Evolutionary conservation across 2,113 vertebrate species (phyloP), one percentile per base, ranked within the genome.

Genomic region (Grammomys surdaster): DNA sequence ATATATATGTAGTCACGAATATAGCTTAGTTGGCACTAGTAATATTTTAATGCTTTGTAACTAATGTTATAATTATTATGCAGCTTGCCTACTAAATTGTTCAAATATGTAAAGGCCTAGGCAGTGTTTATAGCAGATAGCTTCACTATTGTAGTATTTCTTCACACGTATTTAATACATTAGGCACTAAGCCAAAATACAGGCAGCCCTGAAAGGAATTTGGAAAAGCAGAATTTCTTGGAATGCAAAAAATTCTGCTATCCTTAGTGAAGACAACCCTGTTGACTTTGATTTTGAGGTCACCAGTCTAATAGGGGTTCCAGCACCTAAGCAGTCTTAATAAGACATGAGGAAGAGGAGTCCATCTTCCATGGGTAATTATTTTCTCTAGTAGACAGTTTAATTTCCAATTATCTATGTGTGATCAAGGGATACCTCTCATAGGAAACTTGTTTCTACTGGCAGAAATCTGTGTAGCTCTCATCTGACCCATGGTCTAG

Each of bases 1-100:
- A 9, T 10, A 48, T 51, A 51, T 51, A 51, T 51, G 11, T 51
- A 51, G 10, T 51, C 10, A 51, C 11, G 51, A 51, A 51, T 51
- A 51, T 51, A 63, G 63, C 65, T 91, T 78, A 67, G 43, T 31
- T 67, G 19, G 14, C 43, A 84, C 51, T 19, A 65, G 73, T 69
- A 56, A 70, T 43, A 88, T 89, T 96, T 80, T 89, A 94, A 78
- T 85, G 67, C 58, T 76, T 65, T 9, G 19, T 56, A 72, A 67
- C 65, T 81, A 91, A 56, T 46, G 20, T 40, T 90, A 73, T 88
- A 33, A 77, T 11, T 81, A 60, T 1, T 46, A 58, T 8, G 28
- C 11, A 84, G 17, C 22, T 75, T 84, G 14, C n/a, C 16, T 90
- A 81, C 70, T 72, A 56, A 70, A 88, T 13, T 82, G 5, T 72